Evolutionary conservation across 2,113 vertebrate species (phyloP).

Genomic region (Etheostoma spectabile): DNA sequence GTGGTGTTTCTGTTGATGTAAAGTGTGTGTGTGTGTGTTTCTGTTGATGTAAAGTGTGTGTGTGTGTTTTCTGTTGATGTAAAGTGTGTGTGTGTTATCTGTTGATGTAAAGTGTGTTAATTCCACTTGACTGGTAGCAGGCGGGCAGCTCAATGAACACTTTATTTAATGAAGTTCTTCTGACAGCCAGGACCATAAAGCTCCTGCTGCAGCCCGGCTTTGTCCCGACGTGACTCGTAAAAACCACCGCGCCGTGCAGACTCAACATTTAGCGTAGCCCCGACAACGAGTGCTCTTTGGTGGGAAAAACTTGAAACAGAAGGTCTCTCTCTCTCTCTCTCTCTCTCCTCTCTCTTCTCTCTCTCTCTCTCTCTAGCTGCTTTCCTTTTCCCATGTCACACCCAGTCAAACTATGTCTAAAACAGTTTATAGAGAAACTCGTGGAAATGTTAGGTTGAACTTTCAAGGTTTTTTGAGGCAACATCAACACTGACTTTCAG

Average conservation of each 20-base stretch:
- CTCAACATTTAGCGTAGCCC: constrained; percentile 39
- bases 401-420: not conserved
- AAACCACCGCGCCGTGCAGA: constrained; percentile 14
- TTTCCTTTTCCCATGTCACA: constrained; percentile 19
- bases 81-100: not conserved
- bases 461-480: not conserved
- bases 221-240: constrained; percentile 10
- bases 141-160: constrained; percentile 56
- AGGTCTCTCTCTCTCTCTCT: constrained; percentile 26
- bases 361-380: not conserved
- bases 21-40: not conserved
- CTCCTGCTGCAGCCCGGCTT: not conserved
- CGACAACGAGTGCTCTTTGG: constrained; percentile 19
- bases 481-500: not conserved
- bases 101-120: constrained; percentile 38
- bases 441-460: not conserved
- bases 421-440: not conserved
- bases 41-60: not conserved
- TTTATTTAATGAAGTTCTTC: constrained; percentile 66
- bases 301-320: constrained; percentile 38
- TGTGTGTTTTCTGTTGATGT: too few species aligned
- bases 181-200: constrained; percentile 56
- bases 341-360: not conserved
- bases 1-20: too few species aligned
- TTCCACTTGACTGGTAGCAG: constrained; percentile 22